Conservation (phyloP, 2,888 invertebrate genomes). For the Clepsis dumicolana region DNA sequence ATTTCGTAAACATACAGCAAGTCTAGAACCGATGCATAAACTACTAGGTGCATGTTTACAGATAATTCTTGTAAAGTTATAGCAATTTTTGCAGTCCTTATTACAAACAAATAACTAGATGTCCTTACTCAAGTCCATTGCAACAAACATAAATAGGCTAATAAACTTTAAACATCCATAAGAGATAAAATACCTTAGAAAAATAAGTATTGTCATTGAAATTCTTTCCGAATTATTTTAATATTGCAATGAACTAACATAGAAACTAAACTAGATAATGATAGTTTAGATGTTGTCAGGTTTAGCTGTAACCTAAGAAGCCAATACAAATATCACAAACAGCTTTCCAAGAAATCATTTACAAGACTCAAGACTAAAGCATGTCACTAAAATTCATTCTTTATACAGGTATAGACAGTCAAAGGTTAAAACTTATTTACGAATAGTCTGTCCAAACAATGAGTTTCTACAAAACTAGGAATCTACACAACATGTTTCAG, state of each 20-base stretch:
- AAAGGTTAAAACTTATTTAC: slow-evolving; percentile 83
- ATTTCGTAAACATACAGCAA: slow-evolving; percentile 45
- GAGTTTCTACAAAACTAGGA: slow-evolving; percentile 77
- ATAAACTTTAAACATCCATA: slow-evolving; percentile 62
- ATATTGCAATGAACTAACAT: slow-evolving; percentile 62
- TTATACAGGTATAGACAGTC: slow-evolving; percentile 77
- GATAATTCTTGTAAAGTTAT: slow-evolving; percentile 70
- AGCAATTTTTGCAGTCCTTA: slow-evolving; percentile 79
- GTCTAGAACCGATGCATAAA: slow-evolving; percentile 56
- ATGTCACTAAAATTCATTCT: slow-evolving; percentile 78
- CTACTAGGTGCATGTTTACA: slow-evolving; percentile 61
- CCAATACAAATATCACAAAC: slow-evolving; percentile 80
- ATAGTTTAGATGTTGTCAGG: slow-evolving; percentile 34
- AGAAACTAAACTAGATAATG: slow-evolving; percentile 54
- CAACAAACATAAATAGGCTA: slow-evolving; percentile 56
- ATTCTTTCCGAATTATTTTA: slow-evolving; percentile 56
- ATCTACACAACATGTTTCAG: slow-evolving; percentile 74
- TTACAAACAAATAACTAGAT: slow-evolving; percentile 66
- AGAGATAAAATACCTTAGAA: slow-evolving; percentile 65
- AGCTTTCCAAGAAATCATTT: slow-evolving; percentile 69
- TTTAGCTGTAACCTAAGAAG: slow-evolving; percentile 60
- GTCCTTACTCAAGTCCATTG: slow-evolving; percentile 70
- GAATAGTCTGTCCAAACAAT: slow-evolving; percentile 78
- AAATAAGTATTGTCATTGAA: slow-evolving; percentile 65
- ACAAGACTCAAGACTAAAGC: slow-evolving; percentile 61